Percentiles rank a stretch among this genome's conserved stretches.
These are phyloP conservation scores for Dendrocincla fuliginosa DNA, from an alignment of 2,797 vertebrate genomes.

Conservation along the genomic window DNA sequence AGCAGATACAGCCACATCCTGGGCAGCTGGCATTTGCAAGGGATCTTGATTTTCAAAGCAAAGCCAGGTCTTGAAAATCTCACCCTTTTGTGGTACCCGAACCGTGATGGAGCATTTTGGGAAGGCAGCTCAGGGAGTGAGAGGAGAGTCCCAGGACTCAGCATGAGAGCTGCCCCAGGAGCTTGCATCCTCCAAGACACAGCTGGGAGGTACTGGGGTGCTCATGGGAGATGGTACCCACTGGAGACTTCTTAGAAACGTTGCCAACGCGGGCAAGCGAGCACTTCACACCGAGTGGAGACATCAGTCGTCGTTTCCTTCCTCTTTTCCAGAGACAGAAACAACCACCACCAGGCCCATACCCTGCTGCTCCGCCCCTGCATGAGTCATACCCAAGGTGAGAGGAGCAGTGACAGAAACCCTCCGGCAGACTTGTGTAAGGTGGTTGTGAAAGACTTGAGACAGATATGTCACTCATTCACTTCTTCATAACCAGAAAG, in stretches of 20 bases:
- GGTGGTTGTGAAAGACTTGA: neutral
- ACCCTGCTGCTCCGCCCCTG: neutral
- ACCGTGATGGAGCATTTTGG: neutral
- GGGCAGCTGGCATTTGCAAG: neutral
- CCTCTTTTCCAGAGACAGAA: conserved; percentile 65
- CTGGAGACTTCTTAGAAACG: neutral
- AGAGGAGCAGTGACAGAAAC: neutral
- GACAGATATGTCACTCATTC: neutral
- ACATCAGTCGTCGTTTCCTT: conserved; percentile 56
- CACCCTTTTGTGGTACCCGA: neutral
- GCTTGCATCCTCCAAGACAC: rapidly evolving
- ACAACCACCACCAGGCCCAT: neutral
- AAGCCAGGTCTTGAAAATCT: neutral
- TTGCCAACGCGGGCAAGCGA: rapidly evolving
- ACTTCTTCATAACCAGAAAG: neutral
- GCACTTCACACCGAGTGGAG: neutral
- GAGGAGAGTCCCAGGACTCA: rapidly evolving
- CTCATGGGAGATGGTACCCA: rapidly evolving
- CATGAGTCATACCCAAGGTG: neutral
- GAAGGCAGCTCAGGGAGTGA: neutral
- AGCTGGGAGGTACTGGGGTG: neutral
- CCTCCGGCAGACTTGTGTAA: rapidly evolving
- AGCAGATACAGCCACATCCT: neutral
- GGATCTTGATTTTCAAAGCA: neutral
- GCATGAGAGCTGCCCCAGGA: rapidly evolving